These are phyloP conservation scores for Alentia gelatinosa DNA, from an alignment of 2,888 invertebrate genomes.

Conservation along the genomic window DNA sequence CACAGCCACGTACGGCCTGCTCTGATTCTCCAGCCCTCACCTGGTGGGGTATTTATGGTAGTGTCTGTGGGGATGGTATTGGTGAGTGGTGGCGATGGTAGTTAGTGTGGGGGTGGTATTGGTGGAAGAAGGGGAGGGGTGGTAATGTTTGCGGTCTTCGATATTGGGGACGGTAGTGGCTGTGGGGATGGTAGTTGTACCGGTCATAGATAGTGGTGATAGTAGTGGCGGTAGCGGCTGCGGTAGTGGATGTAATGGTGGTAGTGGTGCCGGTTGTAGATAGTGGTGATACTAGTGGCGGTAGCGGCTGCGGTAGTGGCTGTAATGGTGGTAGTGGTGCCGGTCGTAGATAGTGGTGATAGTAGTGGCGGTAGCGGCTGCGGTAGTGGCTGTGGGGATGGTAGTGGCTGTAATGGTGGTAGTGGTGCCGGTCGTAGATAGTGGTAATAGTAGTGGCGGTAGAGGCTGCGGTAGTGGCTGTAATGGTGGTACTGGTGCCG, in stretches of 20 bases:
- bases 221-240: background rate
- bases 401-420: background rate
- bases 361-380: background rate
- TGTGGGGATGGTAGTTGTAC: background rate
- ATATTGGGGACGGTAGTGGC: background rate
- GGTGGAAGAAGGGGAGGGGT: too few species aligned
- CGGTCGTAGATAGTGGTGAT: background rate
- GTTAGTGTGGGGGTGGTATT: too few species aligned
- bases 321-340: background rate
- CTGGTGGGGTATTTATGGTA: too few species aligned
- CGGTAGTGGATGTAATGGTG: background rate
- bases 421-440: background rate
- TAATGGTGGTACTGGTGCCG: background rate
- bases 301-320: background rate
- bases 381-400: background rate
- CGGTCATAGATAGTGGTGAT: background rate
- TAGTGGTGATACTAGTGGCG: background rate
- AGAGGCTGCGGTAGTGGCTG: background rate
- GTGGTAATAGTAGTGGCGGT: background rate
- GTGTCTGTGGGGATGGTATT: too few species aligned
- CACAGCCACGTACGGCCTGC: too few species aligned
- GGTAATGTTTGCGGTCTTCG: background rate
- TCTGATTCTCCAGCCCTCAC: too few species aligned
- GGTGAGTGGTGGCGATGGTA: too few species aligned
- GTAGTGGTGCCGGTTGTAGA: background rate